Base-by-base conservation (phyloP, 2,888 invertebrate species). In the Pyrochroa serraticornis region DNA sequence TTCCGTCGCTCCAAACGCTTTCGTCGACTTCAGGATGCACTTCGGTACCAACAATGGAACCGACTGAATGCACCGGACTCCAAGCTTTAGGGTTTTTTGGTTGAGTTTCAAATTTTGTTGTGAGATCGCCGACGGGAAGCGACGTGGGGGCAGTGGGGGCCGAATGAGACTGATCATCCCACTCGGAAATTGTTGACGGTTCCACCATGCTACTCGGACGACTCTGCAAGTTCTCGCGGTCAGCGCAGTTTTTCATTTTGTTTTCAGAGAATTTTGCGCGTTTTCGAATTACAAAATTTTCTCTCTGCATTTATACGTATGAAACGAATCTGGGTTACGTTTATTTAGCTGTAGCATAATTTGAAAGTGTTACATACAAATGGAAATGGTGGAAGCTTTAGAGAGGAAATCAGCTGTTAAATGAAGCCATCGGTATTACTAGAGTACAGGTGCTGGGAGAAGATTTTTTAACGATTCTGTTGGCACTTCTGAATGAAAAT, bases 31-130 rank as follows among this genome's bases (percentile, higher is more conserved):
- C 92, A 2, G 92, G 91, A 76, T 92, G 91, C n/a, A 89, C 92
- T 79, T 93, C 92, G 71, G 90, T 90, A 1, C 91, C 92, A 1
- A 88, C 87, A 44, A 92, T 89, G 14, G 92, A 92, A 7, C 93
- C 93, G 6, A 92, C 92, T 73, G 92, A 92, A 63, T 91, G 85
- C n/a, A 92, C 91, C 10, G 93, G 93, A 72, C 92, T 92, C 92
- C 93, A 92, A 30, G 92, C 92, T 71, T 91, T 85, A 12, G 91
- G 91, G 79, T 91, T 91, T 70, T 87, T 89, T n/a, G 88, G 79
- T 64, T 88, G 88, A 3, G 86, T 86, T 77, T 89, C 89, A 74
- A 85, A 86, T 77, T 88, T 89, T 7, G 85, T 86, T 9, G 84
- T 82, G 10, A 87, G 79, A 73, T 79, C 79, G 8, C 78, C 78